Conservation (phyloP, 2,797 vertebrate species). For the Gambusia yucatana region DNA sequence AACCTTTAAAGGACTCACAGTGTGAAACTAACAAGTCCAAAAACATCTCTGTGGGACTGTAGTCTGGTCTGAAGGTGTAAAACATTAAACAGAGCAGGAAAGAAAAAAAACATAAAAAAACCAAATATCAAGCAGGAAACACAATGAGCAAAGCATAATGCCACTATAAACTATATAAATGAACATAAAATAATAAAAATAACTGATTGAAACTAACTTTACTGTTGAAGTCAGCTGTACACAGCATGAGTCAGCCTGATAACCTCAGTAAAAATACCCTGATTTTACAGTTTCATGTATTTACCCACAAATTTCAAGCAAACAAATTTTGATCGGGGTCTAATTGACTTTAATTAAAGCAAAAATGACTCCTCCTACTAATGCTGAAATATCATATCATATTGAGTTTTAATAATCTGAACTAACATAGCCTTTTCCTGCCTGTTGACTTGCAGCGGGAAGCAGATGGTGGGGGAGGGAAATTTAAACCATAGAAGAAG, state of each 20-base stretch:
- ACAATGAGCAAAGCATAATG: neutral
- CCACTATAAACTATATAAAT: neutral
- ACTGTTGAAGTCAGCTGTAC: neutral
- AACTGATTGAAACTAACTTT: neutral
- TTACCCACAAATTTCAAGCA: neutral
- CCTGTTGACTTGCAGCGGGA: neutral
- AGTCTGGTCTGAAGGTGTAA: neutral
- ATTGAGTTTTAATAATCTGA: neutral
- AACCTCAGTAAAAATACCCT: neutral
- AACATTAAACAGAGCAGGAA: constrained; percentile 6
- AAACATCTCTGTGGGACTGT: constrained; percentile 36
- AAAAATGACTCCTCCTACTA: neutral
- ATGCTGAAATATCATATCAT: neutral
- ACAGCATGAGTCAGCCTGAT: neutral
- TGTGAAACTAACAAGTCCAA: constrained; percentile 46
- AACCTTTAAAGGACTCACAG: constrained; percentile 41
- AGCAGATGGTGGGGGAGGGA: neutral
- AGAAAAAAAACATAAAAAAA: neutral
- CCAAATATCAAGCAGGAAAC: neutral
- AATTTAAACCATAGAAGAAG: neutral
- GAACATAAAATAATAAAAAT: neutral
- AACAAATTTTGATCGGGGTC: fast-evolving
- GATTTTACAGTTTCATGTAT: neutral
- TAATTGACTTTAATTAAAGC: neutral
- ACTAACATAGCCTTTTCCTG: neutral